Percentiles rank a stretch among this genome's conserved stretches.
phyloP scores from a whole-genome alignment of 2,113 vertebrate genomes.

The Talpa occidentalis region DNA sequence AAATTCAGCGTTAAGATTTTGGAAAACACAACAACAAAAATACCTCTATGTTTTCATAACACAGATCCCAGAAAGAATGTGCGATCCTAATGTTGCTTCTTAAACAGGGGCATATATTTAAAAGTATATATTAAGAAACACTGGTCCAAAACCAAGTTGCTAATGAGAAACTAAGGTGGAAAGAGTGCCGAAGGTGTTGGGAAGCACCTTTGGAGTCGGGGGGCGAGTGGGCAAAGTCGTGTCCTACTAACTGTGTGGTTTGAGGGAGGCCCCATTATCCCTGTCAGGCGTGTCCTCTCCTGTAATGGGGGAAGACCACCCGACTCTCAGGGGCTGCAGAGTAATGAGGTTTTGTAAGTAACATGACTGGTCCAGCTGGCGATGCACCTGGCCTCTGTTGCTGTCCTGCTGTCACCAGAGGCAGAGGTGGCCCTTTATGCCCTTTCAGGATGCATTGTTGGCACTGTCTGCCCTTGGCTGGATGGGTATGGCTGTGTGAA shows the following conservation, averaged over 20 bases:
- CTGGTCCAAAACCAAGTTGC: not conserved
- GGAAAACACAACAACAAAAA: constrained; percentile 15
- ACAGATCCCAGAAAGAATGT: not conserved
- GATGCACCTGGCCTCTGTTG: no score
- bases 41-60: not conserved
- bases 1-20: not conserved
- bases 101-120: not conserved
- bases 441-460: not conserved
- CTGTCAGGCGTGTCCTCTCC: not conserved
- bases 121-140: not conserved
- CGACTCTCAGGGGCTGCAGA: not conserved
- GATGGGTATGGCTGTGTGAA: not conserved
- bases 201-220: not conserved
- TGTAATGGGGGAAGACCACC: not conserved
- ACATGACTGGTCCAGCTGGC: not conserved
- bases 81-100: not conserved
- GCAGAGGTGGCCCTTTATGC: not conserved
- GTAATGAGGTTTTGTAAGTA: not conserved
- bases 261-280: no score
- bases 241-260: not conserved
- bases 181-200: not conserved
- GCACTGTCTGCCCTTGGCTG: not conserved
- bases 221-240: not conserved
- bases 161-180: not conserved
- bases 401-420: not conserved